A percentile compares a stretch with the other conserved stretches of the same genome.
Evolutionary conservation across 2,797 vertebrate species (phyloP).

Genomic region (Phataginus tetradactyla): DNA sequence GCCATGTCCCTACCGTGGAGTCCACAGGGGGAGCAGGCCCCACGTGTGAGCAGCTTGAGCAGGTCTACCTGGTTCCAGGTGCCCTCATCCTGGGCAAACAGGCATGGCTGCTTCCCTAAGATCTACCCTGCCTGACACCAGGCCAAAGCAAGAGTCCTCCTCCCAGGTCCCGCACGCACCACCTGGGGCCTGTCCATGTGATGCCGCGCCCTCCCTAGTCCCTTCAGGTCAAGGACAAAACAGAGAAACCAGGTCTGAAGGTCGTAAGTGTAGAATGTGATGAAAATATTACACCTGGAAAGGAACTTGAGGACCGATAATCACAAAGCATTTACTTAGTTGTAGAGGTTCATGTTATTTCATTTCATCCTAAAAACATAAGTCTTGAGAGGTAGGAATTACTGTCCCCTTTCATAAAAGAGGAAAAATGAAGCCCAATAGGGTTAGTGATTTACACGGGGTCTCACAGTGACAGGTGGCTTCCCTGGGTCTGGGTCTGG

Average conservation of each 20-base stretch:
- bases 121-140: neutral
- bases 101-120: neutral
- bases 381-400: conserved; percentile 44
- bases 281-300: neutral
- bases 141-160: neutral
- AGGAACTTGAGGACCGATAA: neutral
- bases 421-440: neutral
- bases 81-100: neutral
- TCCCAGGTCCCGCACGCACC: neutral
- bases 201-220: neutral
- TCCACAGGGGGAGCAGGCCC: rapidly evolving
- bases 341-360: neutral
- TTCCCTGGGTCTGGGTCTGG: rapidly evolving
- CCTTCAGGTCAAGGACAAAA: neutral
- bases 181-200: rapidly evolving
- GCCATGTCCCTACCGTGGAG: rapidly evolving
- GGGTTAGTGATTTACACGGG: neutral
- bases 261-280: neutral
- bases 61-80: rapidly evolving
- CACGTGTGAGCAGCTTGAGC: rapidly evolving
- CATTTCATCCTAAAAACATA: neutral
- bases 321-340: rapidly evolving
- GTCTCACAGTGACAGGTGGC: neutral
- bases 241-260: rapidly evolving
- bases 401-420: neutral